phyloP scores from a whole-genome alignment of 2,888 invertebrate species.

The Acanthosepion pharaonis region DNA sequence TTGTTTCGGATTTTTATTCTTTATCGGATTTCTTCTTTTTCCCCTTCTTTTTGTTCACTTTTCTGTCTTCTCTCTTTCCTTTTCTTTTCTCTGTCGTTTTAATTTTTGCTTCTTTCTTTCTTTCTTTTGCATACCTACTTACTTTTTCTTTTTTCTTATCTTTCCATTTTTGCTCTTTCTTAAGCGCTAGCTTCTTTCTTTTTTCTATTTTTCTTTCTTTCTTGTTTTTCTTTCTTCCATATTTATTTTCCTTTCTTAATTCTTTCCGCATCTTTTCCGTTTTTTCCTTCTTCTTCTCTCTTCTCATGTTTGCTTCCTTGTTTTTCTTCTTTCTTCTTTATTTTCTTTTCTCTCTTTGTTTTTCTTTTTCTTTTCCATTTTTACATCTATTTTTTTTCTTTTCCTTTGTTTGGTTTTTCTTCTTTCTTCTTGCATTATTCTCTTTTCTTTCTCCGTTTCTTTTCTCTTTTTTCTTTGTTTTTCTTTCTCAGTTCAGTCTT shows the following conservation, averaged over 20 bases:
- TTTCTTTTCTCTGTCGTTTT: not conserved
- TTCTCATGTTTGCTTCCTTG: not conserved
- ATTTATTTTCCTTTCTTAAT: too few relatives aligned
- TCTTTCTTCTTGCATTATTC: not conserved
- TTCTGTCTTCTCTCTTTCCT: not conserved
- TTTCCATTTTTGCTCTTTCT: not conserved
- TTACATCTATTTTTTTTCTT: not conserved
- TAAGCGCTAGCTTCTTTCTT: not conserved
- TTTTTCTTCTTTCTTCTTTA: not conserved
- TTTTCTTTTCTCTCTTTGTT: not conserved
- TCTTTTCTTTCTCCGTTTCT: not conserved
- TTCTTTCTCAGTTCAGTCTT: too few relatives aligned
- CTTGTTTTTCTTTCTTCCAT: not conserved
- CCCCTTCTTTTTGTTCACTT: not conserved
- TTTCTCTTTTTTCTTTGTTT: not conserved
- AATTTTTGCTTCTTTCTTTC: not conserved
- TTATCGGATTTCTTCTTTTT: not conserved
- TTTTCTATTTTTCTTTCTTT: not conserved
- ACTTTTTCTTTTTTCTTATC: not conserved
- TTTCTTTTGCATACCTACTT: not conserved
- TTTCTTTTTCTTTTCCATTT: not conserved
- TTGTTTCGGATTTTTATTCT: too few relatives aligned
- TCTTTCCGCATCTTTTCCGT: too few relatives aligned
- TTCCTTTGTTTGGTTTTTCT: not conserved
- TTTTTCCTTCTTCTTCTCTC: not conserved